A percentile compares a stretch with the other conserved stretches of the same genome.
phyloP scores from a whole-genome alignment of 2,113 vertebrate species.

The Chloroceryle aenea region DNA sequence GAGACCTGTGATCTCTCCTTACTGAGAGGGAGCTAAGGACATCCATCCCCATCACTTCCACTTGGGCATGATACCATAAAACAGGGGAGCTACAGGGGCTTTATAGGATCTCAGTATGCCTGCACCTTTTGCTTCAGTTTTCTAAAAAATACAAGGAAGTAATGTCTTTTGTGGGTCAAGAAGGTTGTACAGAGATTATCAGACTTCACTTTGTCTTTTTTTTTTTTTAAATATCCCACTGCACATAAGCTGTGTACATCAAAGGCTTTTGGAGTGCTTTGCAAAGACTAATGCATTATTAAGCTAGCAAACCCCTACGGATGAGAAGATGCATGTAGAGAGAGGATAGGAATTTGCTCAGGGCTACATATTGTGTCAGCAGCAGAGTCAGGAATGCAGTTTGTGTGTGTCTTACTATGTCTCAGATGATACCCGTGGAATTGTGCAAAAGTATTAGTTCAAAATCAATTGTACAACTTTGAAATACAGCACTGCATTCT shows the following conservation, averaged over 20 bases:
- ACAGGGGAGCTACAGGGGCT: neutral
- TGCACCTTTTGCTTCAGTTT: neutral
- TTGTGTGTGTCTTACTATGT: neutral
- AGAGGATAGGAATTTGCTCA: neutral
- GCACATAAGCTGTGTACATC: neutral
- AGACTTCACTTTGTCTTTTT: neutral
- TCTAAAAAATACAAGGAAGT: neutral
- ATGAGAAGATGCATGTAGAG: neutral
- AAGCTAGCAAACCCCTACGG: neutral
- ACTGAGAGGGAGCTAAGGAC: neutral
- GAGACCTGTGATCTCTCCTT: neutral
- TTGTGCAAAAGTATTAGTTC: neutral
- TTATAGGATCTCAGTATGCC: neutral
- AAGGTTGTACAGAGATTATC: neutral
- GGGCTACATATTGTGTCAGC: neutral
- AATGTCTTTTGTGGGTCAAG: neutral
- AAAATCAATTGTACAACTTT: neutral
- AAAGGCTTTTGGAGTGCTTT: neutral
- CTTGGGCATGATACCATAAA: fast-evolving
- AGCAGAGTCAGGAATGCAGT: neutral
- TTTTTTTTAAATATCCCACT: neutral
- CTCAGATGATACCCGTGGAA: neutral
- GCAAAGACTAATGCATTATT: slow-evolving; percentile 30
- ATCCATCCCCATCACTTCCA: neutral
- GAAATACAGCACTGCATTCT: neutral